phyloP scores from a whole-genome alignment of 1,140 invertebrate genomes.

The Delia radicum region DNA sequence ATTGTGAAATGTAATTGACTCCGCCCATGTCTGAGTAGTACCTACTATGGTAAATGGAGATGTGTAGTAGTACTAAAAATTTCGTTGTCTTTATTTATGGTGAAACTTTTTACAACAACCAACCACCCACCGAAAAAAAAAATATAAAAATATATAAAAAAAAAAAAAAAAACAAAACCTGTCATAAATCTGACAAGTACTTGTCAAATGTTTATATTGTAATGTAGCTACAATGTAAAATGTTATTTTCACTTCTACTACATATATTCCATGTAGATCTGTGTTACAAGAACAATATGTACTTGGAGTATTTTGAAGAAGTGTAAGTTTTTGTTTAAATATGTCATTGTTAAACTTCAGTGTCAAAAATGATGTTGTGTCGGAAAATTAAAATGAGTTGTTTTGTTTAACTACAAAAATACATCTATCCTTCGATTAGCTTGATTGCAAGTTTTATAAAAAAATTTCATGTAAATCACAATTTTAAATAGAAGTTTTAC shows the following conservation, averaged over 20 bases:
- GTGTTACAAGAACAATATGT: no score
- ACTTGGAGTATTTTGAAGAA: not conserved
- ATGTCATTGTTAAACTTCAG: constrained; percentile 16
- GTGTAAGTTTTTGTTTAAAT: not conserved
- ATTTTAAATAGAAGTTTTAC: no score
- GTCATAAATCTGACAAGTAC: constrained; percentile 22
- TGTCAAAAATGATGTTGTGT: constrained; percentile 21
- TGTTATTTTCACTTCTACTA: not conserved
- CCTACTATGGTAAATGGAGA: no score
- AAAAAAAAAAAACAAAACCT: constrained; percentile 2
- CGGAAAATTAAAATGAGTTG: constrained; percentile 8
- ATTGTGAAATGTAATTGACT: no score
- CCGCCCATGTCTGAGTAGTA: no score
- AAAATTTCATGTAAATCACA: no score
- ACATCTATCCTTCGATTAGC: no score
- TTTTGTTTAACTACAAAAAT: no score
- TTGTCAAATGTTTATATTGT: constrained; percentile 14
- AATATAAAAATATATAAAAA: not conserved
- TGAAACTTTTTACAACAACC: not conserved
- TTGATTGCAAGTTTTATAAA: no score
- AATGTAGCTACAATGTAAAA: not conserved
- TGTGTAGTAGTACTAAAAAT: not conserved
- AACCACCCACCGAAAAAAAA: not conserved
- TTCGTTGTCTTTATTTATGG: not conserved
- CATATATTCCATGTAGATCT: no score